Conservation (phyloP, 2,113 vertebrate genomes). For the Speoplatyrhinus poulsoni region DNA sequence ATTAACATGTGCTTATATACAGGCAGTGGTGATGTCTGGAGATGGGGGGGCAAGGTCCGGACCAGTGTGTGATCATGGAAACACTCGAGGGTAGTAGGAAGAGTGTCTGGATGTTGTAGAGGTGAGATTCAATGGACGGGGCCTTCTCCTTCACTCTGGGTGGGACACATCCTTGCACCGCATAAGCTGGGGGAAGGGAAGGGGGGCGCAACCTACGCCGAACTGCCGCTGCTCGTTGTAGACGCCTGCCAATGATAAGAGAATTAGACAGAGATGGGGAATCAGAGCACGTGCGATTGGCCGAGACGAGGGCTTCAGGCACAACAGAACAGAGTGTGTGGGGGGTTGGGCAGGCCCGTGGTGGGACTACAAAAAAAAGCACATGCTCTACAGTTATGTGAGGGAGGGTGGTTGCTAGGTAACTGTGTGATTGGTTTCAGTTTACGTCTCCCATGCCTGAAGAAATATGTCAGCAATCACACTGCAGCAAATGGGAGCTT, state of each 20-base stretch:
- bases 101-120: slow-evolving; percentile 8
- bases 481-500: slow-evolving; percentile 46
- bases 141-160: slow-evolving; percentile 31
- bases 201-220: slow-evolving; percentile 49
- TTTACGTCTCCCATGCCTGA: slow-evolving; percentile 55
- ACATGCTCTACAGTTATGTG: slow-evolving; percentile 64
- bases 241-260: slow-evolving; percentile 70
- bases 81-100: slow-evolving; percentile 6
- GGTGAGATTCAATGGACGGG: background rate
- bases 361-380: slow-evolving; percentile 52
- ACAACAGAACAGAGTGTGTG: slow-evolving; percentile 47
- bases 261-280: slow-evolving; percentile 16
- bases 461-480: slow-evolving; percentile 63
- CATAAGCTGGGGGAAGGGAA: slow-evolving; percentile 16
- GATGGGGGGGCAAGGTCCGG: background rate
- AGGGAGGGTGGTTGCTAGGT: slow-evolving; percentile 64
- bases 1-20: slow-evolving; percentile 53
- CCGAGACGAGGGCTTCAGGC: slow-evolving; percentile 66
- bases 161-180: slow-evolving; percentile 27
- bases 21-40: background rate
- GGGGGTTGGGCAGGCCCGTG: slow-evolving; percentile 31
- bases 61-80: slow-evolving; percentile 13
- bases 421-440: slow-evolving; percentile 60
- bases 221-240: slow-evolving; percentile 73
- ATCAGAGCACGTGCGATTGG: slow-evolving; percentile 20